Evolutionary conservation across 2,797 vertebrate genomes (phyloP), one percentile per base, ranked within the genome.

Genomic region (Acrossocheilus fasciatus): DNA sequence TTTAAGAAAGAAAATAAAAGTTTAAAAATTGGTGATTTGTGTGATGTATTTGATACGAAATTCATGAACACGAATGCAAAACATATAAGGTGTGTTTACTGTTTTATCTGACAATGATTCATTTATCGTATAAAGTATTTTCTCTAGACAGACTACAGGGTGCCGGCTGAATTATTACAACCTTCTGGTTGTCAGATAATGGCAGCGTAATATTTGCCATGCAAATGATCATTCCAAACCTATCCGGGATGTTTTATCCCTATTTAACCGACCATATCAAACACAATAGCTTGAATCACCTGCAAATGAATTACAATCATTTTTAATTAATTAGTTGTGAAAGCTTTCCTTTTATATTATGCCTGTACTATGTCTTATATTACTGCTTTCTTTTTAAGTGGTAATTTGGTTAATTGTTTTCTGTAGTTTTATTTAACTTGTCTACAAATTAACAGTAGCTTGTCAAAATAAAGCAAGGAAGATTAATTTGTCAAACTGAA

Each of bases 161-260:
- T 57, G 34, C 41, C 11, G 6, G 36, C 45, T 30, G 36, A 69
- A 68, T 54, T 77, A 54, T 41, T 57, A 39, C 52, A 69, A 11
- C n/a, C 36, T 15, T 68, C 47, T 78, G 75, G 26, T 50, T 84
- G 83, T 54, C 14, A 17, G 26, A 74, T 34, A 74, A 47, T 47
- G 72, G 83, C 83, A 59, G 62, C 10, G n/a, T 54, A 41, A 69
- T 47, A 85, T 85, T 85, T 85, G 83, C 75, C 47, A 85, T 78
- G 83, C 83, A 85, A 85, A 85, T 78, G 9, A 78, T 43, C 34
- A 41, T 36, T 76, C 47, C 10, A 76, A 64, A 68, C 74, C n/a
- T 59, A 54, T 78, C 74, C 18, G n/a, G 34, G 64, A 78, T 69
- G 68, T 52, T 20, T 70, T 69, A 78, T 52, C 9, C 76, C 23